Evolutionary conservation across 2,113 vertebrate species (phyloP).

Genomic region (Piliocolobus tephrosceles): DNA sequence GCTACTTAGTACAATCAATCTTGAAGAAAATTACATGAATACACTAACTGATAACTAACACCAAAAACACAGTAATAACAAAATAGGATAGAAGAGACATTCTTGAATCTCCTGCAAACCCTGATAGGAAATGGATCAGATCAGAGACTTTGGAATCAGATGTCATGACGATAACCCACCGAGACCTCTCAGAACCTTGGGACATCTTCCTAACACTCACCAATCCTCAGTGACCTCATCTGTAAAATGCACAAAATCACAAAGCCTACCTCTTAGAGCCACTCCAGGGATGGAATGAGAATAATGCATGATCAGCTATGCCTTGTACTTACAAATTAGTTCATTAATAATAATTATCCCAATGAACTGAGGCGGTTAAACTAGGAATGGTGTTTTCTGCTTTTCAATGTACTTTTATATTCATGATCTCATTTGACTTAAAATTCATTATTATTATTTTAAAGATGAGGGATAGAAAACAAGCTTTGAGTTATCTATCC

Average conservation of each 20-base stretch:
- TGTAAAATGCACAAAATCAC: neutral
- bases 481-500: neutral
- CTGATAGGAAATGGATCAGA: neutral
- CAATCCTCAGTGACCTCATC: neutral
- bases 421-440: neutral
- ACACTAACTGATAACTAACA: neutral
- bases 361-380: neutral
- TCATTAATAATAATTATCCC: neutral
- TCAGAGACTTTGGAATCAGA: neutral
- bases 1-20: neutral
- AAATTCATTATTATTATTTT: slow-evolving; percentile 8
- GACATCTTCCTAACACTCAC: neutral
- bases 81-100: neutral
- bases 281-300: neutral
- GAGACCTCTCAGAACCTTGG: neutral
- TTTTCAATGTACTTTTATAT: neutral
- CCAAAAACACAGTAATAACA: neutral
- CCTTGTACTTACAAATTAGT: neutral
- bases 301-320: neutral
- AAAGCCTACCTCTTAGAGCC: neutral
- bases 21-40: neutral
- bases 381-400: neutral
- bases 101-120: neutral
- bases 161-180: neutral
- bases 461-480: neutral